These are phyloP conservation scores for Parnassius mnemosyne DNA, from an alignment of 2,888 invertebrate genomes.

Conservation along the genomic window DNA sequence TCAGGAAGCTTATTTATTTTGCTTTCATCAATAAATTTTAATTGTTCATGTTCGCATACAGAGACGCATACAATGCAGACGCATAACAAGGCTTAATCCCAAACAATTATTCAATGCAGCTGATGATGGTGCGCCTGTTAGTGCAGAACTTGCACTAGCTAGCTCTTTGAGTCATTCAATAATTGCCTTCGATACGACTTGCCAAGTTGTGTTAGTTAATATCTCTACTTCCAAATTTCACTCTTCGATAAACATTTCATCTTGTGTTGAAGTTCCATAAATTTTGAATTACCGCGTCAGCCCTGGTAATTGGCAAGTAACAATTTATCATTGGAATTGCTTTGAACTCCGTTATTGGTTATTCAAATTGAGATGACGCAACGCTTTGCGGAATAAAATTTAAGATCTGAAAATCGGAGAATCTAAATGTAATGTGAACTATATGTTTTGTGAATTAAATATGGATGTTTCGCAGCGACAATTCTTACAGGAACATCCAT, in stretches of 20 bases:
- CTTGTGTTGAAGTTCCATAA: slow-evolving; percentile 64
- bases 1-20: slow-evolving; percentile 21
- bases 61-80: slow-evolving; percentile 33
- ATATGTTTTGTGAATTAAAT: background rate
- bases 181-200: slow-evolving; percentile 48
- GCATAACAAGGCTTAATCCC: slow-evolving; percentile 66
- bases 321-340: slow-evolving; percentile 21
- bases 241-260: slow-evolving; percentile 61
- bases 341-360: slow-evolving; percentile 8
- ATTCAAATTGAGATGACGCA: slow-evolving; percentile 34
- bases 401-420: background rate
- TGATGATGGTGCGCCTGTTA: slow-evolving; percentile 60
- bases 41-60: slow-evolving; percentile 40
- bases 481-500: slow-evolving; percentile 14
- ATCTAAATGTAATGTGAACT: background rate
- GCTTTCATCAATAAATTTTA: slow-evolving; percentile 27
- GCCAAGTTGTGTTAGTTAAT: slow-evolving; percentile 49
- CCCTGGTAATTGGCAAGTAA: slow-evolving; percentile 24
- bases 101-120: slow-evolving; percentile 69
- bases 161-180: slow-evolving; percentile 52
- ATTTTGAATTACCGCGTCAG: slow-evolving; percentile 53
- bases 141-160: slow-evolving; percentile 45
- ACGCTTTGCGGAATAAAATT: slow-evolving; percentile 35
- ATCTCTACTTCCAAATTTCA: slow-evolving; percentile 46
- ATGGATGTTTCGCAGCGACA: background rate